Percentiles rank a stretch among this genome's conserved stretches.
Conservation (phyloP, 2,113 vertebrate species). For the Desmodus rotundus region DNA sequence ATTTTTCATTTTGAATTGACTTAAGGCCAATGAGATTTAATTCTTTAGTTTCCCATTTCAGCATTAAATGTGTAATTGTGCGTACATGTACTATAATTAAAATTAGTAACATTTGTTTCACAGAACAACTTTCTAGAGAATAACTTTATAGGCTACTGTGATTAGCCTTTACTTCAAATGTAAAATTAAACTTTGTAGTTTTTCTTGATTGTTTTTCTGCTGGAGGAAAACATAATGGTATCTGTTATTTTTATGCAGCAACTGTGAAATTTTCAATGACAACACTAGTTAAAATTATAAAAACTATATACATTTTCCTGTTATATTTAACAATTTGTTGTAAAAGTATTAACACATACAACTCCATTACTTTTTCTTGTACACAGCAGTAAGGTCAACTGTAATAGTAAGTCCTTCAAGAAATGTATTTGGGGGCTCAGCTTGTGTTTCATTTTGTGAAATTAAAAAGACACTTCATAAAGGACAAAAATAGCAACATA, state of each 20-base stretch:
- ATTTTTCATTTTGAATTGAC: conserved; percentile 51
- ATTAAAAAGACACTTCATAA: neutral
- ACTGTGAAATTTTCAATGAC: neutral
- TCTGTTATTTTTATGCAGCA: neutral
- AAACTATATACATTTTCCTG: neutral
- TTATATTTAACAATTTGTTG: neutral
- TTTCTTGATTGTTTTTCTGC: conserved; percentile 35
- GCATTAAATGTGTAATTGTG: conserved; percentile 61
- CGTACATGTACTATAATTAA: conserved; percentile 64
- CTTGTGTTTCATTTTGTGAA: neutral
- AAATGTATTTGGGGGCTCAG: neutral
- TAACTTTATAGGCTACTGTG: conserved; percentile 49
- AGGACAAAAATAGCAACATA: no score
- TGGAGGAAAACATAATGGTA: neutral
- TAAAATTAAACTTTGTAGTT: conserved; percentile 49
- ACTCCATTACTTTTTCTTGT: neutral
- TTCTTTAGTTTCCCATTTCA: conserved; percentile 51
- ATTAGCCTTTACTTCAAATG: conserved; percentile 59
- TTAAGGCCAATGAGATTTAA: conserved; percentile 31
- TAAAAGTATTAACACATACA: neutral
- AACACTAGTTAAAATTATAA: neutral
- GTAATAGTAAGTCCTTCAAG: neutral
- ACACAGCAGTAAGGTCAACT: neutral
- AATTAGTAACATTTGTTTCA: conserved; percentile 66
- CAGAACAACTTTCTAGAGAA: conserved; percentile 61